Conservation (phyloP, 35 echinoderm and acorn worm genomes). For the Heliocidaris erythrogramma region DNA sequence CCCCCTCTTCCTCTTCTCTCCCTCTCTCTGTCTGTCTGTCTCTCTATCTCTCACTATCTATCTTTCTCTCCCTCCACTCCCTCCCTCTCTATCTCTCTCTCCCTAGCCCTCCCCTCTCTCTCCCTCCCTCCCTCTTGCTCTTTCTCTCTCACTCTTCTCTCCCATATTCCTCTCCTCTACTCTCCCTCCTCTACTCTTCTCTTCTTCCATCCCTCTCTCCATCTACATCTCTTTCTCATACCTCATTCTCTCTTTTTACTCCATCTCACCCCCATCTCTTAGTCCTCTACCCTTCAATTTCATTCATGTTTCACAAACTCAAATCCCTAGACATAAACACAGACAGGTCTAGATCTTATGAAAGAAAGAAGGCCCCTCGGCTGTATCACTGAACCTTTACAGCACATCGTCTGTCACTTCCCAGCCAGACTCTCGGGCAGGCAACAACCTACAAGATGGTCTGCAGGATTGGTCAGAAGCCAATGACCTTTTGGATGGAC, state of each 20-base stretch:
- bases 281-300: neutral
- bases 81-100: neutral
- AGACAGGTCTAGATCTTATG: neutral
- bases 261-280: neutral
- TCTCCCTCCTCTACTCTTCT: neutral
- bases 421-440: neutral
- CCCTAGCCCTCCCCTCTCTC: too few species aligned
- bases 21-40: neutral
- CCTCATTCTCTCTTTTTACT: neutral
- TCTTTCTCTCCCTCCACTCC: neutral
- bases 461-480: neutral
- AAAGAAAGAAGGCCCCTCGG: neutral
- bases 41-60: neutral
- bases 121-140: neutral
- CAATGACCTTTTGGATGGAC: neutral
- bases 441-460: neutral
- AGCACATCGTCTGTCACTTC: neutral
- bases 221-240: neutral
- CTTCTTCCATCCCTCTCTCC: neutral
- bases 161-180: neutral
- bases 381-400: neutral
- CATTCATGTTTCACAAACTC: neutral
- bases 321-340: neutral
- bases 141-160: neutral
- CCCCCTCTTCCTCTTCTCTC: neutral